Conservation (phyloP, 2,113 vertebrate genomes). For the Anhinga rufa region DNA sequence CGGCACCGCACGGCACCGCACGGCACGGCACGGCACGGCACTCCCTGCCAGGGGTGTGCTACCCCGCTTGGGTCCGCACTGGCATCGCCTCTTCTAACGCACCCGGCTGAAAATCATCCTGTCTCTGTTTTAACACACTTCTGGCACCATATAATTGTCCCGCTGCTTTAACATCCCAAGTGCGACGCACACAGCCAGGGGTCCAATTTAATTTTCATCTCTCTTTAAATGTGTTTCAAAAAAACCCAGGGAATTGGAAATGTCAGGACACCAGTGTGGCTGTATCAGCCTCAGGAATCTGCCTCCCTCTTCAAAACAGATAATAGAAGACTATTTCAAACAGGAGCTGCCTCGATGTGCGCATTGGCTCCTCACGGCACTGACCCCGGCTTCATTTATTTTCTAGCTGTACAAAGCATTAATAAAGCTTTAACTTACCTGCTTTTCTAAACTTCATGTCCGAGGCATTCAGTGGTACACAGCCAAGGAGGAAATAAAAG, state of each 20-base stretch:
- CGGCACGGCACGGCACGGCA: not conserved
- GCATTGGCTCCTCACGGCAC: not conserved
- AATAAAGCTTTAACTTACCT: not conserved
- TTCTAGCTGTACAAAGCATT: not conserved
- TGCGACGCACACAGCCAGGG: accelerated
- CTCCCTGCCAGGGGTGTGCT: not conserved
- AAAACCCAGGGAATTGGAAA: not conserved
- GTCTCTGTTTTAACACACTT: not conserved
- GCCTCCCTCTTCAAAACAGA: not conserved
- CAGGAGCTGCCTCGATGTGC: not conserved
- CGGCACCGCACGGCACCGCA: accelerated
- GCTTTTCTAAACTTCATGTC: not conserved
- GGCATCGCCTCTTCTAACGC: not conserved
- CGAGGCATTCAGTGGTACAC: not conserved
- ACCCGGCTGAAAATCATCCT: not conserved
- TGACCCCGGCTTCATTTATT: not conserved
- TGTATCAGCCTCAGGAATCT: not conserved
- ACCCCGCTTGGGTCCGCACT: accelerated
- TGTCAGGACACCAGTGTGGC: not conserved
- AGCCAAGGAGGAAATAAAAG: not conserved
- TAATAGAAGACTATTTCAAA: not conserved
- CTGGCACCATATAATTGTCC: not conserved
- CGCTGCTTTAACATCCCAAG: not conserved
- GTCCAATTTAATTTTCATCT: not conserved
- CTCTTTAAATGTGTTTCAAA: not conserved